Percentiles rank a stretch among this genome's conserved stretches.
Evolutionary conservation across 35 echinoderm and acorn worm species (phyloP).

Genomic region (Acanthaster planci): DNA sequence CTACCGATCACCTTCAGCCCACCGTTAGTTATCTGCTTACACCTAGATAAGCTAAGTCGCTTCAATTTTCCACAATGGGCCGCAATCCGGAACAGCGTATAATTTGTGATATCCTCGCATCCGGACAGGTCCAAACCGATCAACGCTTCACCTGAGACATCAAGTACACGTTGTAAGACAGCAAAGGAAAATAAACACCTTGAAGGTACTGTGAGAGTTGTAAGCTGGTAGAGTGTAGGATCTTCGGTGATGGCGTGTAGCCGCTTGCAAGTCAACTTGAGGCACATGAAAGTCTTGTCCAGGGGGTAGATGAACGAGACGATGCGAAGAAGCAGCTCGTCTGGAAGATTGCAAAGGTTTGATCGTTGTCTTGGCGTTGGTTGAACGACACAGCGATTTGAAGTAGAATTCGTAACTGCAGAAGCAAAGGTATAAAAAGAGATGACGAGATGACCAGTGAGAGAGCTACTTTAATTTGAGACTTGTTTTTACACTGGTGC

Average conservation of each 20-base stretch:
- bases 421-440: no score
- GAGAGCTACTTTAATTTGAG: no score
- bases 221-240: neutral
- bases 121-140: constrained; percentile 56
- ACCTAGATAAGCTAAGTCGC: constrained; percentile 39
- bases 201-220: constrained; percentile 12
- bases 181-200: constrained; percentile 38
- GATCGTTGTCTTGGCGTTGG: no score
- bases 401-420: no score
- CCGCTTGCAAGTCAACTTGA: constrained; percentile 19
- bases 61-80: constrained; percentile 19
- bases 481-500: no score
- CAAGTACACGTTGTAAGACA: constrained; percentile 20
- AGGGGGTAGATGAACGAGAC: constrained; percentile 54
- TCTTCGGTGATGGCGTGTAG: constrained; percentile 25
- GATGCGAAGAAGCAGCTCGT: constrained; percentile 64
- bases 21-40: constrained; percentile 64
- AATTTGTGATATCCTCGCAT: constrained; percentile 72
- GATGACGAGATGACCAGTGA: no score
- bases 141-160: constrained; percentile 24
- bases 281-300: constrained; percentile 35
- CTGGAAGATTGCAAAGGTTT: constrained; percentile 45
- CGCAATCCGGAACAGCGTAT: constrained; percentile 44
- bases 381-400: no score
- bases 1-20: constrained; percentile 50